These are phyloP conservation scores for Tipula helvola DNA, from an alignment of 2,888 invertebrate genomes.

Conservation along the genomic window DNA sequence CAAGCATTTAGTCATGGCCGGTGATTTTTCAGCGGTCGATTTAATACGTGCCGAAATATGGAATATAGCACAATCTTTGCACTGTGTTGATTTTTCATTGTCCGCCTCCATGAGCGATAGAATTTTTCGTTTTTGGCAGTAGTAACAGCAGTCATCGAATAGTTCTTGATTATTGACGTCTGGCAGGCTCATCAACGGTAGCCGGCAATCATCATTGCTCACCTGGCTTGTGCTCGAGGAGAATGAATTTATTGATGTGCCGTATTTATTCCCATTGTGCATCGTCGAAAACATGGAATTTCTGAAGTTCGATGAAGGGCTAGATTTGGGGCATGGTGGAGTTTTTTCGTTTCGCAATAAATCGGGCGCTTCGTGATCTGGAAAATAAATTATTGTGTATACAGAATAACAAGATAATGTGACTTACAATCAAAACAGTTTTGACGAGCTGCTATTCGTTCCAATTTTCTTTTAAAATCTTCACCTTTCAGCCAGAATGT, in stretches of 20 bases:
- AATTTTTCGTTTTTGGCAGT: not conserved
- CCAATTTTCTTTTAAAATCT: conserved; percentile 25
- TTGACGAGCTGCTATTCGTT: conserved; percentile 7
- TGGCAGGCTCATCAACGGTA: not conserved
- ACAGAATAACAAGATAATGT: not conserved
- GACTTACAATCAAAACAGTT: not conserved
- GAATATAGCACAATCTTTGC: not conserved
- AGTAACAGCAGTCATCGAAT: not conserved
- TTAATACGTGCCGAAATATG: not conserved
- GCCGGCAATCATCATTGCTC: not conserved
- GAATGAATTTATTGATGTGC: not conserved
- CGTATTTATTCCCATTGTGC: not conserved
- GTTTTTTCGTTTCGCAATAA: conserved; percentile 21
- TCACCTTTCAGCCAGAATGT: conserved; percentile 61
- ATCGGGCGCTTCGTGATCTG: conserved; percentile 25
- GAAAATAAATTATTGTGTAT: not conserved
- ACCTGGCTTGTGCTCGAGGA: not conserved
- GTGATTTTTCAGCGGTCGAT: not conserved
- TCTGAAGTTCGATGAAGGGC: not conserved
- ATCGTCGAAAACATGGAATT: not conserved
- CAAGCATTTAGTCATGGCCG: conserved; percentile 21
- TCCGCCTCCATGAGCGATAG: not conserved
- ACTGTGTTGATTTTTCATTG: not conserved
- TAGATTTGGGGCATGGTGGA: not conserved
- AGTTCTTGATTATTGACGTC: not conserved